Evolutionary conservation across 2,888 invertebrate genomes (phyloP).

Genomic region (Morpho achilles): DNA sequence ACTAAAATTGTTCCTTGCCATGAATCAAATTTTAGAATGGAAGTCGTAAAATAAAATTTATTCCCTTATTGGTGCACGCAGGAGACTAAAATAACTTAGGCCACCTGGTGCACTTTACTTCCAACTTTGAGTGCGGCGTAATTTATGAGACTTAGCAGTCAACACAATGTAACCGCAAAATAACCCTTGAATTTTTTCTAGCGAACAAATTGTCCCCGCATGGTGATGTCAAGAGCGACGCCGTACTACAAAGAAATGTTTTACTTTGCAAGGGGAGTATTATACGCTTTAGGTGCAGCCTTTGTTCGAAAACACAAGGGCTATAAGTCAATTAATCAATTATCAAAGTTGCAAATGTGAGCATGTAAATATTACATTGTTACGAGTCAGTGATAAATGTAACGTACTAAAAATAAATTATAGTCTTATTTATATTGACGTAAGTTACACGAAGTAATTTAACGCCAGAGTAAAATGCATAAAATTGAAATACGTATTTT

Average conservation of each 20-base stretch:
- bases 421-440: slow-evolving; percentile 4
- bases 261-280: slow-evolving; percentile 28
- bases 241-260: slow-evolving; percentile 29
- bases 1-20: slow-evolving; percentile 35
- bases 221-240: slow-evolving; percentile 45
- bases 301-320: slow-evolving; percentile 21
- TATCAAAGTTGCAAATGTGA: slow-evolving; percentile 34
- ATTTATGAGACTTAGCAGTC: slow-evolving; percentile 57
- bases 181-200: slow-evolving; percentile 69
- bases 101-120: slow-evolving; percentile 67
- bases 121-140: slow-evolving; percentile 55
- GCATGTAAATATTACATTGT: slow-evolving; percentile 24
- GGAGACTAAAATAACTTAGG: slow-evolving; percentile 61
- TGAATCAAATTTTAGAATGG: slow-evolving; percentile 65
- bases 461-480: neutral
- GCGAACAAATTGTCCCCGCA: slow-evolving; percentile 51
- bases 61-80: slow-evolving; percentile 62
- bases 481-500: neutral
- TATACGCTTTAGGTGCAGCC: slow-evolving; percentile 29
- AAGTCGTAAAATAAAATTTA: slow-evolving; percentile 66
- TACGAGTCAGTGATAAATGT: neutral
- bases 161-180: slow-evolving; percentile 69
- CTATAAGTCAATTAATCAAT: slow-evolving; percentile 46
- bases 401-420: neutral
- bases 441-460: neutral